Evolutionary conservation across 2,888 invertebrate genomes (phyloP), one percentile per base, ranked within the genome.

Genomic region (Bibio marci): DNA sequence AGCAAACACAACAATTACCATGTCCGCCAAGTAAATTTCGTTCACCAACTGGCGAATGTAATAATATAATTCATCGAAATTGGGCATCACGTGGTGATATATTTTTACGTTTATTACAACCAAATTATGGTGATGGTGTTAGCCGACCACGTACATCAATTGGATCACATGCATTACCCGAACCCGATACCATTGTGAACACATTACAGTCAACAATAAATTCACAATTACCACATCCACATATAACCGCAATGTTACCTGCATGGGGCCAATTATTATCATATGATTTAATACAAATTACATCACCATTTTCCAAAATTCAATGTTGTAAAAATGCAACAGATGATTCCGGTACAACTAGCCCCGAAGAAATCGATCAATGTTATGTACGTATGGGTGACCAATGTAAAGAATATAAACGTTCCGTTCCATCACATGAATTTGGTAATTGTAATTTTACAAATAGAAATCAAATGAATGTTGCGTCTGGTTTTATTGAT

Each of bases 21-120:
- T 86, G 86, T 52, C 82, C 82, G 10, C 83, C 83, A 2, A 80
- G 77, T 64, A 85, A 82, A 58, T 88, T 78, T 62, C 69, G 90
- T 38, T 75, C 78, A 42, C 72, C 79, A 1, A 80, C 79, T 34
- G 88, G 86, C 1, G 77, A 80, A 52, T 91, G 91, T 63, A 91
- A 91, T 62, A 91, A 91, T 55, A 78, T 90, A 2, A 67, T 83
- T 30, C 81, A 85, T 56, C 71, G 85, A 2, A 73, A 75, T 19
- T 86, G 87, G 83, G 90, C 88, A 2, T 70, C 78, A 39, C 67
- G 85, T 27, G 80, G 82, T 8, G 80, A 81, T 38, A 71, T 80
- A 4, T 82, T 85, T 57, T 61, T 82, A 28, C 69, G 86, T 45
- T 62, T 82, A 14, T 54, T 86, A 45, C 70, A 75, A 3, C 70